Base-by-base conservation (phyloP, 2,113 vertebrate genomes). In the Spea bombifrons region DNA sequence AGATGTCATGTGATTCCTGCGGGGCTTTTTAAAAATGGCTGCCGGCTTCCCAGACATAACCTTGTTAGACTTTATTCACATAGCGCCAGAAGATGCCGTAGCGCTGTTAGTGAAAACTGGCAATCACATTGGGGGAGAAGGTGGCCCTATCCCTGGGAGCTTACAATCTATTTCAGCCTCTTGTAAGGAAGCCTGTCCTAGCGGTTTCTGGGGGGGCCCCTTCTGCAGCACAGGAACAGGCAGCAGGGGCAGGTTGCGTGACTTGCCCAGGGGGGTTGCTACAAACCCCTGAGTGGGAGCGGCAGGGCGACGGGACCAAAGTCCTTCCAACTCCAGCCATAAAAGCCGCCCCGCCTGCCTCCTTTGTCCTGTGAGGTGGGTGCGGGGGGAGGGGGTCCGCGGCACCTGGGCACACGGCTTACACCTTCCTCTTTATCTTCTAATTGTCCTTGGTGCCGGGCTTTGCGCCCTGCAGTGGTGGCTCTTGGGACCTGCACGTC, bases 261-360 rank as follows among this genome's bases (percentile, higher is more conserved):
- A 9, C 5, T 44, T 46, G 3, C 13, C 3, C 30, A 59, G 12
- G 75, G 55, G 76, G 76, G 76, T 71, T 48, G 76, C 65, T 65
- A n/a, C 47, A 44, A 78, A 68, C 68, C 76, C 76, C 70, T 61
- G 48, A n/a, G 46, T 52, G 76, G 76, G 69, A 66, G 69, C 69
- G 76, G 69, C 61, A 17, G 70, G 69, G 52, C 61, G 49, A 66
- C 57, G 61, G 4, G 76, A 47, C 69, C 76, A 79, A 79, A 79
- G 76, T 79, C 69, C 76, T 79, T 66, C 10, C 50, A 78, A 46
- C 57, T 69, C 59, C 61, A 59, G 57, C 70, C 76, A 79, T 79
- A 79, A 79, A 79, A 53, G 15, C 5, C 3, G 8, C 9, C 7
- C 8, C 8, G 12, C 44, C 76, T 49, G 49, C 76, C 76, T 57